Evolutionary conservation across 1,140 invertebrate species (phyloP).

Genomic region (Cydia strobilella): DNA sequence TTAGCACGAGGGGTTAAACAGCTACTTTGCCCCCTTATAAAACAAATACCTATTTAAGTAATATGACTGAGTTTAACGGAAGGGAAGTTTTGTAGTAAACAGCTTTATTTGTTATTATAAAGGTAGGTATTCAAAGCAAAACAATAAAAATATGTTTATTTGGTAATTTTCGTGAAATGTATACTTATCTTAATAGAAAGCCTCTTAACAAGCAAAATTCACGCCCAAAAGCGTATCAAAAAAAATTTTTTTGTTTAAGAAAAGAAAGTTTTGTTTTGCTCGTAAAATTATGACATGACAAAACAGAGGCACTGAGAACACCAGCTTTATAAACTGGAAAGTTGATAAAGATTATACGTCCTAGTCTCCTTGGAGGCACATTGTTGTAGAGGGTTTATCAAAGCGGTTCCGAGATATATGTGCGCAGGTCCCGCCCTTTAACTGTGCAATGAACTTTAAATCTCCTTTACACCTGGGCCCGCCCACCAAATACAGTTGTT

Average conservation of each 20-base stretch:
- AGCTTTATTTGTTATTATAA: no score
- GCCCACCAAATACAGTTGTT: conserved; percentile 71
- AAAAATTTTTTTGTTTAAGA: conserved; percentile 5
- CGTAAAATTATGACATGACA: conserved; percentile 18
- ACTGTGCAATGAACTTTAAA: conserved; percentile 74
- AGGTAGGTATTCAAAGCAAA: no score
- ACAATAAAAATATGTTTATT: background rate
- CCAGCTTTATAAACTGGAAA: conserved; percentile 38
- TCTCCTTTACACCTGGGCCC: conserved; percentile 67
- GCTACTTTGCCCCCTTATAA: no score
- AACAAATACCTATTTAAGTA: no score
- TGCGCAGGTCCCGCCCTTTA: conserved; percentile 57
- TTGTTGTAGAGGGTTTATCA: conserved; percentile 58
- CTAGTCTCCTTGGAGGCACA: conserved; percentile 42
- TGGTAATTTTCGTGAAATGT: background rate
- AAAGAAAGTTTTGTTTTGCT: conserved; percentile 36
- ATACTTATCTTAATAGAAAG: background rate
- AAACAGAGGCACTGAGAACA: conserved; percentile 37
- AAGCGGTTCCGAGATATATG: conserved; percentile 63
- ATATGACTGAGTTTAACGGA: no score
- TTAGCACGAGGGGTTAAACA: no score
- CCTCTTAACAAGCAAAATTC: background rate
- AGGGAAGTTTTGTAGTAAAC: no score
- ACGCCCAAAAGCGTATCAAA: background rate
- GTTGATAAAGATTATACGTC: conserved; percentile 44